Evolutionary conservation across 2,113 vertebrate genomes (phyloP), one percentile per base, ranked within the genome.

Genomic region (Ophthalmolycus amberensis): DNA sequence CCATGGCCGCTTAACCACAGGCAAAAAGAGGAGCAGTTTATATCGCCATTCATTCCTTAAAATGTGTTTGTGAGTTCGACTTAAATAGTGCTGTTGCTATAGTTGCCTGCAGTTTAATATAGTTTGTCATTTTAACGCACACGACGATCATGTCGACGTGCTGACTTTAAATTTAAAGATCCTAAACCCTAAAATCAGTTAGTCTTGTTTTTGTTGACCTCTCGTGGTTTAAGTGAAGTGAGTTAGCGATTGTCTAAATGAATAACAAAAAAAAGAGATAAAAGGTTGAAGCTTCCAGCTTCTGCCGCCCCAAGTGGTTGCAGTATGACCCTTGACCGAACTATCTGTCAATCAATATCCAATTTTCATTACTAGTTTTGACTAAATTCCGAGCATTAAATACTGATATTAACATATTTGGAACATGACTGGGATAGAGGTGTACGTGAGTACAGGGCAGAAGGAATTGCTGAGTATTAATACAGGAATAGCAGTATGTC

Each of bases 1-100:
- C 73, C 77, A 87, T 73, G 84, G 79, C 59, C 81, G 68, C 68
- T 18, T n/a, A 20, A 27, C 27, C 20, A 29, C 63, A 72, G 37
- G 27, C 16, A 62, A 34, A 46, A 76, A 40, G 8, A 62, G 2
- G 18, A 16, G 25, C 7, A 20, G 37, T 56, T 38, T 27, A 1
- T 27, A 20, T 18, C 22, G 14, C 5, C 20, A 14, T 75, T 27
- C 46, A 32, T 25, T 56, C 66, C 20, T 54, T 34, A 0, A 16
- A 2, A 14, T n/a, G 27, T 34, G n/a, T 65, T 63, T 32, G 46
- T 50, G 15, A 8, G 10, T 52, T 46, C 9, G 40, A 60, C 25
- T 1, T 25, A 1, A 22, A 12, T 4, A 9, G 18, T 38, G 20
- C 27, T 58, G 25, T n/a, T 54, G 9, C 6, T 16, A 0, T 27